Evolutionary conservation across 2,797 vertebrate genomes (phyloP).

Genomic region (Melanotaenia maccullochi): DNA sequence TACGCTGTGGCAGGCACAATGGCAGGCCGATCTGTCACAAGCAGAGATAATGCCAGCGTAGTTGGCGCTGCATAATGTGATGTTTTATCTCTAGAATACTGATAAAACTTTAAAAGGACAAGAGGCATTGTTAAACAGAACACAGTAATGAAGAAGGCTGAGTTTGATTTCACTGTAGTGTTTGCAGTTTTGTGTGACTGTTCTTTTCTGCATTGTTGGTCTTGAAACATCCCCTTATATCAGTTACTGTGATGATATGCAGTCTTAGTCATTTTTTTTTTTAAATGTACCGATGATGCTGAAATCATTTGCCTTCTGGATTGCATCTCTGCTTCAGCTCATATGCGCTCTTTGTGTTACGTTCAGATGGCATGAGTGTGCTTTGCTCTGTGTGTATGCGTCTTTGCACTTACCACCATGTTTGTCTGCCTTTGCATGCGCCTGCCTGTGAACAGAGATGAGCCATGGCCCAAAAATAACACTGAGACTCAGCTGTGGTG

Average conservation of each 20-base stretch:
- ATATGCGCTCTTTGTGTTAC: background rate
- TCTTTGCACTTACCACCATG: slow-evolving; percentile 16
- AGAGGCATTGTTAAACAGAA: slow-evolving; percentile 54
- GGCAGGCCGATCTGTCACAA: slow-evolving; percentile 79
- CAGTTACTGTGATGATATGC: background rate
- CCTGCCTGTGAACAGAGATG: slow-evolving; percentile 69
- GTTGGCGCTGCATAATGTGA: slow-evolving; percentile 79
- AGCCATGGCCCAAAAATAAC: slow-evolving; percentile 80
- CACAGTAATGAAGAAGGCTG: slow-evolving; percentile 31
- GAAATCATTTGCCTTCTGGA: background rate
- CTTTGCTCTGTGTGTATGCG: background rate
- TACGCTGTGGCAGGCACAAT: slow-evolving; percentile 70
- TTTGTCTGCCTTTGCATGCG: slow-evolving; percentile 53
- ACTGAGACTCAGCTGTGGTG: slow-evolving; percentile 61
- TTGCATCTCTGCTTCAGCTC: slow-evolving; percentile 13
- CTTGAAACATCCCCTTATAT: slow-evolving; percentile 13
- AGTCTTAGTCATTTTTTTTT: background rate
- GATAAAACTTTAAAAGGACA: slow-evolving; percentile 74
- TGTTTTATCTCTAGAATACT: slow-evolving; percentile 73
- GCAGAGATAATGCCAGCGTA: slow-evolving; percentile 78
- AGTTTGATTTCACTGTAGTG: slow-evolving; percentile 41
- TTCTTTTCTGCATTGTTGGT: slow-evolving; percentile 16
- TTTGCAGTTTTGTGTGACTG: slow-evolving; percentile 21
- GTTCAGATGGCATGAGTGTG: slow-evolving; percentile 14
- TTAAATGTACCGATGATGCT: background rate